A percentile compares a stretch with the other conserved stretches of the same genome.
Evolutionary conservation across 64 coral and sea anemone genomes (phyloP).

Genomic region (Acropora yongei): DNA sequence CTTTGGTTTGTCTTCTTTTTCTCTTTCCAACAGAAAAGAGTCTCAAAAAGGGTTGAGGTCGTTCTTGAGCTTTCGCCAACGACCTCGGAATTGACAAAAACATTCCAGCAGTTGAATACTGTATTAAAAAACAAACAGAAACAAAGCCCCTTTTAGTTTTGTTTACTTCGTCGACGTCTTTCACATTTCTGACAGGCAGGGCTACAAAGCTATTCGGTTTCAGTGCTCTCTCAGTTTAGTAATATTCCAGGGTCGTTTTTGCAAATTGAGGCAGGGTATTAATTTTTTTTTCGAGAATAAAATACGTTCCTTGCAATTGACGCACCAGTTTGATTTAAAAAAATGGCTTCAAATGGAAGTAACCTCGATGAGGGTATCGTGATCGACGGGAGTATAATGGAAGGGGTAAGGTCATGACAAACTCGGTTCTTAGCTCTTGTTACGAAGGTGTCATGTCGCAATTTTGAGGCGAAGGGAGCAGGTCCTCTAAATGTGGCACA

Average conservation of each 20-base stretch:
- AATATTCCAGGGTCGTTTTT: background rate
- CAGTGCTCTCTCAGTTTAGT: background rate
- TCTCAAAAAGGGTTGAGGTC: background rate
- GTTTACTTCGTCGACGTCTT: no score
- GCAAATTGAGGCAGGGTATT: no score
- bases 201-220: background rate
- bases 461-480: no score
- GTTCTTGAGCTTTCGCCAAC: background rate
- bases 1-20: no score
- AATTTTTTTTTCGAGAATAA: no score
- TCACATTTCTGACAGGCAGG: background rate
- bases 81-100: background rate
- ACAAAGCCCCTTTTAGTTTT: no score
- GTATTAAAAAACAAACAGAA: no score
- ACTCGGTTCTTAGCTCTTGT: background rate
- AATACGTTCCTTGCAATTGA: no score
- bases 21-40: background rate
- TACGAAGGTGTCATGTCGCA: no score
- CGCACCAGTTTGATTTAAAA: background rate
- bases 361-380: constrained; percentile 14
- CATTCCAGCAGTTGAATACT: background rate
- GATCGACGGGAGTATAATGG: constrained; percentile 71
- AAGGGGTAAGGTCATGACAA: constrained; percentile 49
- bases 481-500: no score
- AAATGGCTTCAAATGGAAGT: constrained; percentile 1